Conservation (phyloP, 2,113 vertebrate species). For the Chamaea fasciata region DNA sequence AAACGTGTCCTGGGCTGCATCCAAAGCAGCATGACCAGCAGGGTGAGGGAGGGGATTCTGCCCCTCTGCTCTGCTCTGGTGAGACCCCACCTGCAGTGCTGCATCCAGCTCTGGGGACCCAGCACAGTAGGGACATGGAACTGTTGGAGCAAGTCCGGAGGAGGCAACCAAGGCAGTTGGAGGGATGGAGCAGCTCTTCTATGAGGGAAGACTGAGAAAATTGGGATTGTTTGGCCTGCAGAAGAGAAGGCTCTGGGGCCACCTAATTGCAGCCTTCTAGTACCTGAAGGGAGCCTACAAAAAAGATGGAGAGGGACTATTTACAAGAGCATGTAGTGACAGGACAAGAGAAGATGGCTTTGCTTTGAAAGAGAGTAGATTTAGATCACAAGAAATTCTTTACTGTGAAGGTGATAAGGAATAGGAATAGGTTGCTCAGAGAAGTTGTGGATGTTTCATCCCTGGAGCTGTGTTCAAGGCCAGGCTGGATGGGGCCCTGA, state of each 20-base stretch:
- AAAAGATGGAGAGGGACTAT: not conserved
- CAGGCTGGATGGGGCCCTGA: not conserved
- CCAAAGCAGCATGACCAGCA: accelerated
- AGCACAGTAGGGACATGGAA: not conserved
- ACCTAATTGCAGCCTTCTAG: not conserved
- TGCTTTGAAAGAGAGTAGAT: not conserved
- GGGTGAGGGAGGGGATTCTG: accelerated
- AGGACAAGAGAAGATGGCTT: not conserved
- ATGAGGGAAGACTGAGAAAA: not conserved
- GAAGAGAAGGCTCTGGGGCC: not conserved
- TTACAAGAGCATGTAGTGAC: not conserved
- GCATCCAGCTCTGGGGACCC: not conserved
- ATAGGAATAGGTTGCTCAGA: not conserved
- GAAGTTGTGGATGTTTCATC: not conserved
- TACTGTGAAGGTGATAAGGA: not conserved
- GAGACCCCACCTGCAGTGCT: not conserved
- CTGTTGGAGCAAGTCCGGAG: accelerated
- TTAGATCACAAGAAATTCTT: not conserved
- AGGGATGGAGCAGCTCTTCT: not conserved
- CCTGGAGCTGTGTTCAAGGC: not conserved
- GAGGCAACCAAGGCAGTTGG: not conserved
- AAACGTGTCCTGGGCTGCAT: not conserved
- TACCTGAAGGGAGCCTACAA: not conserved
- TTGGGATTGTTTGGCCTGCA: not conserved
- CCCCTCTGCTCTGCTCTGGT: not conserved